Evolutionary conservation across 2,797 vertebrate species (phyloP).

Genomic region (Sarcophilus harrisii): DNA sequence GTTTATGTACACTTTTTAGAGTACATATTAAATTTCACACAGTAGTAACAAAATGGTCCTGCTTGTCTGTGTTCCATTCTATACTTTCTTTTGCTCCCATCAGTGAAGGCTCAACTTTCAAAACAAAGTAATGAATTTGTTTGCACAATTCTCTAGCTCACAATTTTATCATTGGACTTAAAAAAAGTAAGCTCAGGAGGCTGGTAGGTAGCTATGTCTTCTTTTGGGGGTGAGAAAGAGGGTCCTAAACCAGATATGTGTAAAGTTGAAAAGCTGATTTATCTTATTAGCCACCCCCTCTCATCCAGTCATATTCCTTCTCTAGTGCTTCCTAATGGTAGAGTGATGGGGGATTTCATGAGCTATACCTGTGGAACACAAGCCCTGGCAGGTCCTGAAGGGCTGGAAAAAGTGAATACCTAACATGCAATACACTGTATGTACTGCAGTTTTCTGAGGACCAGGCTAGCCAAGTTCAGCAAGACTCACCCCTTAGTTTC

Average conservation of each 20-base stretch:
- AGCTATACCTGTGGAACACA: background rate
- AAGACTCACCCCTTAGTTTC: background rate
- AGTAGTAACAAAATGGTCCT: background rate
- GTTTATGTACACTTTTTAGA: background rate
- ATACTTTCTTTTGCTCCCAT: background rate
- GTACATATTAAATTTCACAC: background rate
- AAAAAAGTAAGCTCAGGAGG: constrained; percentile 12
- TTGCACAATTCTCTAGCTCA: background rate
- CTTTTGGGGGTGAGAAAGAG: background rate
- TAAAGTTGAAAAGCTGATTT: constrained; percentile 26
- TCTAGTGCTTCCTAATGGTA: background rate
- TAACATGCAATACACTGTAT: background rate
- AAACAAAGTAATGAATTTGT: constrained; percentile 49
- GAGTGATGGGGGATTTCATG: background rate
- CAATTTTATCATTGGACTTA: constrained; percentile 6
- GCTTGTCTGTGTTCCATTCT: background rate
- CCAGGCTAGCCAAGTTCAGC: background rate
- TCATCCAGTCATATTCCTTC: background rate
- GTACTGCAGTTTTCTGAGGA: background rate
- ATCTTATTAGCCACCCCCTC: background rate
- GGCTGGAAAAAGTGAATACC: background rate
- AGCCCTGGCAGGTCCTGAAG: background rate
- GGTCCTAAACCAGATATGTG: constrained; percentile 25
- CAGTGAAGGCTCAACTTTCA: constrained; percentile 31
- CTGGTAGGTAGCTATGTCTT: constrained; percentile 19